Base-by-base conservation (phyloP, 2,113 vertebrate species). In the Oncorhynchus keta region DNA sequence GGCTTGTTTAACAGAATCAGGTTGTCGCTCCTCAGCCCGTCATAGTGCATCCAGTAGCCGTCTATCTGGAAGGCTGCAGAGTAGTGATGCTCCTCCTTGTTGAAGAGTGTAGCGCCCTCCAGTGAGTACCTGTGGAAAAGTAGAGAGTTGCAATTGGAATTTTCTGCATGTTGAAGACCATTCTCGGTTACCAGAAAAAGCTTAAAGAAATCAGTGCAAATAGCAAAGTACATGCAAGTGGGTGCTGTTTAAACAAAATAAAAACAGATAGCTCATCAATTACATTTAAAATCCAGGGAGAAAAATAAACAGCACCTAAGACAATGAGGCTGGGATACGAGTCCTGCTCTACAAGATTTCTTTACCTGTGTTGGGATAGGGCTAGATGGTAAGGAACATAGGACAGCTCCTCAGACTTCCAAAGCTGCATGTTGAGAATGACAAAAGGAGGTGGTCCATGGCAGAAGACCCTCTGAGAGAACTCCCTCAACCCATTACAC, bases 371-470 rank as follows among this genome's bases (percentile, higher is more conserved):
- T 77, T 95, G 92, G 57, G 93, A 96, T 83, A 97, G 91, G 73
- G 91, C 95, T 84, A 96, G 88, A 55, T 95, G 90, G 83, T 96
- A 97, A 0, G 95, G 96, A 32, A 97, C 94, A 66, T 96, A 96
- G 16, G 95, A 95, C 77, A 97, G 89, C 30, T 95, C 95, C 87
- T 96, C 95, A 12, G 95, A 95, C 86, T 93, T 95, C 96, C 96
- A 97, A 77, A 95, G 92, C 89, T 97, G 95, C 96, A 96, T 96
- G 91, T 97, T 95, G 82, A 96, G 89, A 72, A 97, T 96, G 79
- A 97, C 93, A 81, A 97, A 97, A 16, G 96, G 94, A 12, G 96
- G 96, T 5, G 94, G 91, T 3, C 95, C 94, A 0, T 95, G 91
- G 88, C 94, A 95, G 91, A 96, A 97, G 61, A 95, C 86, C 82